Base-by-base conservation (phyloP, 2,797 vertebrate species). In the Craterocephalus amniculus region DNA sequence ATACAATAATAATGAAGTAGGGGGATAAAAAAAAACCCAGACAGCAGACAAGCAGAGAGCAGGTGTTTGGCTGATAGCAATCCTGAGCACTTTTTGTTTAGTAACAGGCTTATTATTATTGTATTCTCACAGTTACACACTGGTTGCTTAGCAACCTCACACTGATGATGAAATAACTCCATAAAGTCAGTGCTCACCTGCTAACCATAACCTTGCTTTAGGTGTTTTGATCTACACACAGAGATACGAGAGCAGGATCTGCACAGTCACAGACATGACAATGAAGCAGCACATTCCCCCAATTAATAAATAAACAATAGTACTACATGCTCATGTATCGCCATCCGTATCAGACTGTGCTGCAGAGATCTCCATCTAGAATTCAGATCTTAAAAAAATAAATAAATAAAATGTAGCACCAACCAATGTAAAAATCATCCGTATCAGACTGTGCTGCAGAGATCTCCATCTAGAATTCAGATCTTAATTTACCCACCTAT, bases 401-500 rank as follows among this genome's bases (percentile, higher is more conserved):
- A n/a, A n/a, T n/a, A n/a, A n/a, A n/a, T n/a, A n/a, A n/a, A n/a
- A n/a, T n/a, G n/a, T n/a, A n/a, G n/a, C n/a, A n/a, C n/a, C n/a
- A n/a, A n/a, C n/a, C n/a, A n/a, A n/a, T n/a, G n/a, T n/a, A n/a
- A n/a, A n/a, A n/a, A n/a, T n/a, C 63, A 40, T 13, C 69, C 54
- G n/a, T 38, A 55, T 65, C 13, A 45, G 58, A 65, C 32, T 58
- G 79, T 78, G 63, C 58, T 81, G 13, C 67, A 63, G 64, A 84
- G 85, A 74, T 84, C 86, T 76, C 78, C 86, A 90, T 91, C 83
- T 70, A 88, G 79, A 90, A 84, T 84, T n/a, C 76, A 82, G 72
- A 67, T 89, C 85, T 87, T 90, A 87, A 88, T 87, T 83, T 89
- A 84, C 63, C 61, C 52, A 71, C 82, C 92, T 93, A 93, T 93